These are phyloP conservation scores for Piezodorus guildinii DNA, from an alignment of 1,140 invertebrate species.

Conservation along the genomic window DNA sequence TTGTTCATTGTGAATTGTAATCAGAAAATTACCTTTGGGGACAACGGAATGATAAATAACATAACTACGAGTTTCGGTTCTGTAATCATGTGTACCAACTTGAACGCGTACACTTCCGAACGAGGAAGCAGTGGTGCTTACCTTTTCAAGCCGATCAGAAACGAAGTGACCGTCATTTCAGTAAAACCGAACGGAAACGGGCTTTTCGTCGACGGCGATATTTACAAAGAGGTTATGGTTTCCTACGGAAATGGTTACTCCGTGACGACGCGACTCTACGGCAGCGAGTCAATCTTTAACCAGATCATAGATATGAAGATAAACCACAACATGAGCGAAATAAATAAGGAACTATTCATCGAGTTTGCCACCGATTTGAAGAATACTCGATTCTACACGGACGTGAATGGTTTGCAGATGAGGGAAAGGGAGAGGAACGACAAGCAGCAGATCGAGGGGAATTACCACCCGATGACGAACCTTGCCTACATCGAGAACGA, in stretches of 20 bases:
- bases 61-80: neutral
- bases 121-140: constrained; percentile 16
- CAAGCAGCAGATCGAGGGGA: neutral
- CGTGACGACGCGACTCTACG: neutral
- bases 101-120: constrained; percentile 4
- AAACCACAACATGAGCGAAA: neutral
- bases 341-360: constrained; percentile 12
- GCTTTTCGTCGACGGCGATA: neutral
- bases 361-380: neutral
- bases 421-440: neutral
- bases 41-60: neutral
- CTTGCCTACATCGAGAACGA: constrained; percentile 14
- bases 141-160: constrained; percentile 1
- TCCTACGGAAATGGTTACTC: neutral
- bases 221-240: constrained; percentile 11
- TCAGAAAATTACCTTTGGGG: neutral
- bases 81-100: neutral
- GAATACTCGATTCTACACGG: constrained; percentile 7
- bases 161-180: neutral
- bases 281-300: neutral
- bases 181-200: neutral
- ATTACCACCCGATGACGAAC: constrained; percentile 20
- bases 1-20: neutral
- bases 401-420: constrained; percentile 11
- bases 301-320: constrained; percentile 13